phyloP scores from a whole-genome alignment of 2,797 vertebrate species.

The Enteromius viviparus region DNA sequence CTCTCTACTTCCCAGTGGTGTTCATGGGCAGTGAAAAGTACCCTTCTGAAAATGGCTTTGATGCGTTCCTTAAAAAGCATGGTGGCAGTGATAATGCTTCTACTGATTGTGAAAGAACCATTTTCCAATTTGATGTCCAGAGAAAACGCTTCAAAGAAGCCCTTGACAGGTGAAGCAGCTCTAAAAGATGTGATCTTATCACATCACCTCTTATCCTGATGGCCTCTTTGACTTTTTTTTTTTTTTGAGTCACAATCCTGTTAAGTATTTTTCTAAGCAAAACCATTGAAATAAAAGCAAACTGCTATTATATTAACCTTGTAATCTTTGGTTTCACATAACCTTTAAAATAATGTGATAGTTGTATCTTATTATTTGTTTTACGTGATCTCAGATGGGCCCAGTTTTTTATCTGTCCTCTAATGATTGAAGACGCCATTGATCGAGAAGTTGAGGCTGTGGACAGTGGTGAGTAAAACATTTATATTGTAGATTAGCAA shows the following conservation, averaged over 20 bases:
- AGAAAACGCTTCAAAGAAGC: slow-evolving; percentile 94
- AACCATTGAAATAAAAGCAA: not conserved
- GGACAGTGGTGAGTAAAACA: slow-evolving; percentile 87
- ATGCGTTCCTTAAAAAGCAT: slow-evolving; percentile 94
- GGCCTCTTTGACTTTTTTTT: slow-evolving; percentile 34
- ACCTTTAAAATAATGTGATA: not conserved
- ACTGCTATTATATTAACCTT: not conserved
- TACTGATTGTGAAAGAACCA: slow-evolving; percentile 92
- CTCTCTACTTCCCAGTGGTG: slow-evolving; percentile 81
- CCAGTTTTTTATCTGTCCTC: slow-evolving; percentile 95
- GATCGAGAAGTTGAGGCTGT: slow-evolving; percentile 97
- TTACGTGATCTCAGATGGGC: slow-evolving; percentile 84
- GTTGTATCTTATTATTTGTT: not conserved
- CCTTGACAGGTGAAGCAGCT: slow-evolving; percentile 86
- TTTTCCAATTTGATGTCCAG: slow-evolving; percentile 96
- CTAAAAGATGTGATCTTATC: slow-evolving; percentile 47
- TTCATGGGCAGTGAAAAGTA: slow-evolving; percentile 98
- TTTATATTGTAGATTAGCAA: not conserved
- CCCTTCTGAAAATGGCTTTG: slow-evolving; percentile 95
- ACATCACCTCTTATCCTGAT: slow-evolving; percentile 27
- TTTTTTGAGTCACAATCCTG: not conserved
- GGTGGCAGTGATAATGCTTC: slow-evolving; percentile 95
- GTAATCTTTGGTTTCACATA: not conserved
- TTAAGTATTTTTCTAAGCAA: not conserved
- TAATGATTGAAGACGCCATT: slow-evolving; percentile 96